Conservation (phyloP, 92 coral and sea anemone genomes). For the Paramuricea clavata region DNA sequence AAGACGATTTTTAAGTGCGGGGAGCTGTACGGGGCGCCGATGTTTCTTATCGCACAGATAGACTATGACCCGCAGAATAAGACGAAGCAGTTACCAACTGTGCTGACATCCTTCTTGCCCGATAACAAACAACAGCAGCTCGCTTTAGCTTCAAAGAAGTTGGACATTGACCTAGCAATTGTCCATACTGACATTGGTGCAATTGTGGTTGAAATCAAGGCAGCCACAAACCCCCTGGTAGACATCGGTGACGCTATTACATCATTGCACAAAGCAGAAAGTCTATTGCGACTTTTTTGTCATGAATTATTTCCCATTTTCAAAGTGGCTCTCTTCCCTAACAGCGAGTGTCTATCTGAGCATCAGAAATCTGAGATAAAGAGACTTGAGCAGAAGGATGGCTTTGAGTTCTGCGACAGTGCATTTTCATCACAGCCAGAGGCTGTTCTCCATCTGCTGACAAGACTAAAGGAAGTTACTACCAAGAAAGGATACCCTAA, state of each 20-base stretch:
- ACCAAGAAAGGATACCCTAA: not conserved
- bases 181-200: slow-evolving; percentile 4
- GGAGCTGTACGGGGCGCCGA: not conserved
- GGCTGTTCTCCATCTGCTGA: not conserved
- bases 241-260: not conserved
- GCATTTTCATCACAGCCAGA: not conserved
- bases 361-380: not conserved
- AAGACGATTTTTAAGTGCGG: slow-evolving; percentile 2
- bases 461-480: not conserved
- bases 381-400: not conserved
- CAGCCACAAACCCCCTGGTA: slow-evolving; percentile 1
- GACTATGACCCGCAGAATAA: not conserved
- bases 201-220: not conserved
- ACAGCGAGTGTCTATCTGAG: not conserved
- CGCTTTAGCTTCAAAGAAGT: not conserved
- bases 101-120: not conserved
- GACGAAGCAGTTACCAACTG: not conserved
- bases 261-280: not conserved
- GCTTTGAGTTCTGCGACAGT: not conserved
- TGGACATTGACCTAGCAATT: not conserved
- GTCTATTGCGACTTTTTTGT: not conserved
- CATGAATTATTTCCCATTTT: not conserved
- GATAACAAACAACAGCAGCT: not conserved
- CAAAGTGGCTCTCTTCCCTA: slow-evolving; percentile 11
- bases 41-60: slow-evolving; percentile 4